These are phyloP conservation scores for Actenoides lindsayi DNA, from an alignment of 2,113 vertebrate genomes.

Conservation along the genomic window DNA sequence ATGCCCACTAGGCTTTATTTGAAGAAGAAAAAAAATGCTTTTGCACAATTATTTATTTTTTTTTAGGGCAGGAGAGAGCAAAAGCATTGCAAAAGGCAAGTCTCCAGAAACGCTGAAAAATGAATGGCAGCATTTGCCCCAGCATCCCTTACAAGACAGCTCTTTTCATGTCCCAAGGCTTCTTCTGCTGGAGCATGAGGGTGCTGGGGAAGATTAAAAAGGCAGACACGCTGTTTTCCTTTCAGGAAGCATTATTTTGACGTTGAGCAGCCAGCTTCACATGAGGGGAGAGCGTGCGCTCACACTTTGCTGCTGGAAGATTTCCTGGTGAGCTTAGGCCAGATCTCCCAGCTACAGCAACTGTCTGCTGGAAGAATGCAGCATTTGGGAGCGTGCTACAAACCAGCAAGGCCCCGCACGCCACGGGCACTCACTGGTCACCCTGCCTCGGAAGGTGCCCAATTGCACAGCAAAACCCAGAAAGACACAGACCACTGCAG, in stretches of 20 bases:
- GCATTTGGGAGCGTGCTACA: background rate
- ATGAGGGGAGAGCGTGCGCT: background rate
- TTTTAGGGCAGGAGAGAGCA: background rate
- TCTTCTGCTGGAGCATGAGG: background rate
- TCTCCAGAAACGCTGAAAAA: background rate
- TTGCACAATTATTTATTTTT: background rate
- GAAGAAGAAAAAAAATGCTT: background rate
- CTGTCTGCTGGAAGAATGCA: background rate
- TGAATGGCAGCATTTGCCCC: background rate
- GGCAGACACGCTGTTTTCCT: background rate
- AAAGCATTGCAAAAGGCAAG: background rate
- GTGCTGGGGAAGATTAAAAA: background rate
- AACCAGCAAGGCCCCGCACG: background rate
- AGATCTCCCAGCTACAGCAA: background rate
- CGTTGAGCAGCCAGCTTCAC: background rate
- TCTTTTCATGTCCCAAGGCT: background rate
- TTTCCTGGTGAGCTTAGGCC: background rate
- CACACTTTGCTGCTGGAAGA: background rate
- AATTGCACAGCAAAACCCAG: background rate
- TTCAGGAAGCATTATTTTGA: background rate
- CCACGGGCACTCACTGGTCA: background rate
- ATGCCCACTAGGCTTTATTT: background rate
- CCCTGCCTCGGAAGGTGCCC: background rate
- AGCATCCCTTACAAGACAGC: background rate
- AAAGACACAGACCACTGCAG: fast-evolving